Conservation (phyloP, 1,140 invertebrate genomes). For the Sesamia nonagrioides region DNA sequence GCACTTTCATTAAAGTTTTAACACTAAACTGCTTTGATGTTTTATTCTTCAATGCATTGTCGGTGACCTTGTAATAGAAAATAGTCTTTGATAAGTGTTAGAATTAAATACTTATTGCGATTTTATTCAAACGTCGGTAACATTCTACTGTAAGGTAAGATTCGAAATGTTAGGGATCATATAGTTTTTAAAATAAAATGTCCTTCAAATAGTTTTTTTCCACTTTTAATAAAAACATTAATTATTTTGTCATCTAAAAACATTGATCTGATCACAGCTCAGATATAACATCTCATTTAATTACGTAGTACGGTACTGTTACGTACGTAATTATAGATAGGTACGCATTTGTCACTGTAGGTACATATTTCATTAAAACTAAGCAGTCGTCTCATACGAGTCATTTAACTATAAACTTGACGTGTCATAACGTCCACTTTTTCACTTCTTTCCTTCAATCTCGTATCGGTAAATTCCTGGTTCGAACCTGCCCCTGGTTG, state of each 20-base stretch:
- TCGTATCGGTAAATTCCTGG: constrained; percentile 3
- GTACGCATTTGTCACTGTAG: not conserved
- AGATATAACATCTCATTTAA: constrained; percentile 15
- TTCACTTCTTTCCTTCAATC: not conserved
- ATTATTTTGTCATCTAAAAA: constrained; percentile 5
- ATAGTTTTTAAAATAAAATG: no score
- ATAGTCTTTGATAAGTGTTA: not conserved
- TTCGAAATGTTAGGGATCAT: no score
- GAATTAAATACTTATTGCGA: no score
- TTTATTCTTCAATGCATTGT: not conserved
- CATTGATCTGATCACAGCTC: constrained; percentile 26
- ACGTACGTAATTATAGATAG: not conserved
- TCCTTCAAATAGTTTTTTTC: not conserved
- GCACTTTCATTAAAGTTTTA: not conserved
- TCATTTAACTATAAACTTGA: constrained; percentile 12
- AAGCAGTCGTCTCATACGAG: constrained; percentile 23
- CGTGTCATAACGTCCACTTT: constrained; percentile 12
- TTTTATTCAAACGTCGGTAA: no score
- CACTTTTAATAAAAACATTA: constrained; percentile 25
- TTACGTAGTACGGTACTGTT: not conserved
- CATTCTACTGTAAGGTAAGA: no score
- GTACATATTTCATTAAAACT: constrained; percentile 11
- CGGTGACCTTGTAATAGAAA: not conserved
- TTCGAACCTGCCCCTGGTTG: not conserved
- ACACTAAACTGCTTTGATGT: not conserved